These are phyloP conservation scores for Parus major DNA, from an alignment of 2,113 vertebrate genomes.

Conservation along the genomic window DNA sequence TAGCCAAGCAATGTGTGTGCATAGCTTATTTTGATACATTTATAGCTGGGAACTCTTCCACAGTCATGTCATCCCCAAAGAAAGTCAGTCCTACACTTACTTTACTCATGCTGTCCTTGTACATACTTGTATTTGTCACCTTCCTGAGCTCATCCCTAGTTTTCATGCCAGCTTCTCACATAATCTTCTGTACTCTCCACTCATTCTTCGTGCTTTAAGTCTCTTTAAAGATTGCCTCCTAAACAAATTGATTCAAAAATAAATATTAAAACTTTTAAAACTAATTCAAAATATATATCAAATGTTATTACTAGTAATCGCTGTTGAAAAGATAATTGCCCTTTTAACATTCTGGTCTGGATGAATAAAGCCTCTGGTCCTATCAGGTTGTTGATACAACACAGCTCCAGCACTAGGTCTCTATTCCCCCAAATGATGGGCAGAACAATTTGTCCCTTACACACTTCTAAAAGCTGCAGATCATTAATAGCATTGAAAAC, in stretches of 20 bases:
- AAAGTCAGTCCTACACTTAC: background rate
- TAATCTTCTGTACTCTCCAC: background rate
- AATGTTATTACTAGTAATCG: background rate
- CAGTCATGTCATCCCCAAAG: background rate
- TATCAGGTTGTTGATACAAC: background rate
- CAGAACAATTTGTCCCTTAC: background rate
- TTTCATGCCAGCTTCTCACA: background rate
- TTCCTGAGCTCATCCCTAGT: background rate
- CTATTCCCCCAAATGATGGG: background rate
- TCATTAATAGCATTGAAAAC: background rate
- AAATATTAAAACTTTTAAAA: background rate
- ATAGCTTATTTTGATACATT: background rate
- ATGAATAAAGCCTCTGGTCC: background rate
- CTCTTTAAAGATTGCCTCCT: background rate
- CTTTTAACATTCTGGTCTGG: background rate
- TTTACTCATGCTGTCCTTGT: background rate
- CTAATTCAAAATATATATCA: background rate
- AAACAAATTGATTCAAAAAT: background rate
- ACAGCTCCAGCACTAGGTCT: background rate
- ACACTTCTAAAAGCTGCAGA: background rate
- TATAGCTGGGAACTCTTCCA: background rate
- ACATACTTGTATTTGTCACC: background rate
- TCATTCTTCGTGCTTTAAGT: background rate
- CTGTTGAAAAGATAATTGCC: background rate
- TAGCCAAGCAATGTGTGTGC: background rate